Conservation (phyloP, 2,113 vertebrate genomes). For the Oostethus manadensis region DNA sequence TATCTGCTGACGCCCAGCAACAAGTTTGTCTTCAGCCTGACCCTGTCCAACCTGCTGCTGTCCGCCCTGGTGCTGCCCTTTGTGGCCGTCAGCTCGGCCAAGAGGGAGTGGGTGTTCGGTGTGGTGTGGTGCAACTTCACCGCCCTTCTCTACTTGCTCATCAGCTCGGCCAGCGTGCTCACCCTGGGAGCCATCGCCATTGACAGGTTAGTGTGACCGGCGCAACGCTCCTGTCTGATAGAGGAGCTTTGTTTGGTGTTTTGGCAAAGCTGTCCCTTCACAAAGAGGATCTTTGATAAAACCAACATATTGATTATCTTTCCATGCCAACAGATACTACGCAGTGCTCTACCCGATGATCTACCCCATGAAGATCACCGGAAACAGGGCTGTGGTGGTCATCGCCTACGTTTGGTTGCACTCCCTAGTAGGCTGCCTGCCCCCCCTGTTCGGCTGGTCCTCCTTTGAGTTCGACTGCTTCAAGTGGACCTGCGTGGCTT, state of each 20-base stretch:
- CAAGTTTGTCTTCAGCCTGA: conserved; percentile 98
- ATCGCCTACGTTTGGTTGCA: conserved; percentile 94
- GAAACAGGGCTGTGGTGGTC: conserved; percentile 86
- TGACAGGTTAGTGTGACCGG: conserved; percentile 78
- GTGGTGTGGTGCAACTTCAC: conserved; percentile 99
- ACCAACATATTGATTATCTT: background rate
- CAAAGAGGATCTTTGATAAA: too few relatives aligned
- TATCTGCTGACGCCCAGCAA: conserved; percentile 97
- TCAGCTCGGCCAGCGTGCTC: conserved; percentile 97
- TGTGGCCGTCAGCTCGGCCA: conserved; percentile 84
- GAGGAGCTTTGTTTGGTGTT: conserved; percentile 5
- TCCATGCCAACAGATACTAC: conserved; percentile 80
- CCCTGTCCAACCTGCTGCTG: conserved; percentile 90
- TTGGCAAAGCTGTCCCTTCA: background rate
- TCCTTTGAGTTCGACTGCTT: conserved; percentile 91
- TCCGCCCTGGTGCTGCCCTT: conserved; percentile 90
- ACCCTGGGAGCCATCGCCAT: conserved; percentile 93
- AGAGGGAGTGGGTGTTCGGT: conserved; percentile 90
- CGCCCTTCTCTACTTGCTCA: conserved; percentile 90
- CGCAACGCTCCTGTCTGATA: background rate
- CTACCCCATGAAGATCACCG: conserved; percentile 98
- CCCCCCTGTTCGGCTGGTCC: conserved; percentile 94
- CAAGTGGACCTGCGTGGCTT: conserved; percentile 94
- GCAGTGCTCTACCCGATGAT: conserved; percentile 97
- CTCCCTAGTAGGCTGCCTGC: conserved; percentile 88